These are phyloP conservation scores for Avahi laniger DNA, from an alignment of 2,797 vertebrate species.

Conservation along the genomic window DNA sequence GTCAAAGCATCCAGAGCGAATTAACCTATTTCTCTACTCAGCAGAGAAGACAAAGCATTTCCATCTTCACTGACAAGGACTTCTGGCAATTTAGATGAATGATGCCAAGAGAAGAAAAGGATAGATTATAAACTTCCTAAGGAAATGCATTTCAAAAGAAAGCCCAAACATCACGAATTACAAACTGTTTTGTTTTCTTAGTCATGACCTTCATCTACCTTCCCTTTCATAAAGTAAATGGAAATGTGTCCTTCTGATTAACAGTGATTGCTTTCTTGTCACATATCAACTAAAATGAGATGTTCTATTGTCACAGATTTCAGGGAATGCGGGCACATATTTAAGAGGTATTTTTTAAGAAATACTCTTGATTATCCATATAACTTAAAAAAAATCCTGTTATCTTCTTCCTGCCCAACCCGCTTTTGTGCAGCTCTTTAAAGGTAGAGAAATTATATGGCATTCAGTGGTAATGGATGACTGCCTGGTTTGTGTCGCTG, in stretches of 20 bases:
- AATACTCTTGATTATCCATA: slow-evolving; percentile 42
- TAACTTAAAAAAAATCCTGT: slow-evolving; percentile 20
- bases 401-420: neutral
- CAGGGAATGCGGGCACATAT: slow-evolving; percentile 67
- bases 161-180: slow-evolving; percentile 18
- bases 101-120: neutral
- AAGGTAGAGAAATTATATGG: neutral
- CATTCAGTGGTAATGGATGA: neutral
- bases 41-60: slow-evolving; percentile 42
- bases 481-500: slow-evolving; percentile 41
- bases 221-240: slow-evolving; percentile 63
- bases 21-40: slow-evolving; percentile 48
- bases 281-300: slow-evolving; percentile 80
- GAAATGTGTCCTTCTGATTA: slow-evolving; percentile 81
- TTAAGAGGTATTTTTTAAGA: slow-evolving; percentile 72
- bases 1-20: slow-evolving; percentile 24
- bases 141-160: slow-evolving; percentile 59
- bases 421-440: slow-evolving; percentile 51
- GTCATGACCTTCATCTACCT: slow-evolving; percentile 79
- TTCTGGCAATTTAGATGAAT: slow-evolving; percentile 16
- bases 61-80: slow-evolving; percentile 23
- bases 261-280: slow-evolving; percentile 80
- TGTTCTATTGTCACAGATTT: slow-evolving; percentile 79
- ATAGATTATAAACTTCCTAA: slow-evolving; percentile 49
- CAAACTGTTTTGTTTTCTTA: slow-evolving; percentile 70